Percentiles rank a stretch among this genome's conserved stretches.
Evolutionary conservation across 1,140 invertebrate genomes (phyloP).

Genomic region (Drosophila rhopaloa): DNA sequence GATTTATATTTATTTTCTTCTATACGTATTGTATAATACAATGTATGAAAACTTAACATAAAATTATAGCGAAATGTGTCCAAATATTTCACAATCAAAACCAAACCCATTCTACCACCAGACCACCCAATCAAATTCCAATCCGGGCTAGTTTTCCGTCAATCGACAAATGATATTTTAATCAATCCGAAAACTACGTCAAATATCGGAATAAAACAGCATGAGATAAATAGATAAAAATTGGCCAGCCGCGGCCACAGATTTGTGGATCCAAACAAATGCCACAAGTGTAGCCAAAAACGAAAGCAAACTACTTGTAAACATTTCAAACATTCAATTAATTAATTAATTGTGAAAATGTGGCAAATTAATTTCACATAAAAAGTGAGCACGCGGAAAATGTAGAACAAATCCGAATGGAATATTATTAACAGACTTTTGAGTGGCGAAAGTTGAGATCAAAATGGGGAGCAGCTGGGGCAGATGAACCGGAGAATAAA

Average conservation of each 20-base stretch:
- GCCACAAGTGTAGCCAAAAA: constrained; percentile 22
- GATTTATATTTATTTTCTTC: too few relatives aligned
- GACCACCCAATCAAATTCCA: constrained; percentile 21
- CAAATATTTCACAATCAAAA: background rate
- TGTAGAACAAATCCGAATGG: constrained; percentile 25
- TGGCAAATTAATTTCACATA: constrained; percentile 78
- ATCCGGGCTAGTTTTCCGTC: constrained; percentile 29
- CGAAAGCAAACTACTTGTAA: constrained; percentile 58
- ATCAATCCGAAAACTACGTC: constrained; percentile 77
- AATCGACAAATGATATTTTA: constrained; percentile 68
- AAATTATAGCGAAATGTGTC: background rate
- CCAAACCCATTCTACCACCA: background rate
- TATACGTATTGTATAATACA: too few relatives aligned
- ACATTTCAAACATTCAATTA: constrained; percentile 75
- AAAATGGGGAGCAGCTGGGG: constrained; percentile 19
- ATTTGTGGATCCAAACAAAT: constrained; percentile 35
- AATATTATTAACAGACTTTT: constrained; percentile 58
- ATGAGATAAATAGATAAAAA: constrained; percentile 82
- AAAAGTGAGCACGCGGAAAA: constrained; percentile 37
- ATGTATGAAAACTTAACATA: too few relatives aligned
- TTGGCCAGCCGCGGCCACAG: constrained; percentile 34
- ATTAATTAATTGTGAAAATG: constrained; percentile 77
- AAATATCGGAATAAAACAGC: constrained; percentile 79
- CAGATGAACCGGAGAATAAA: constrained; percentile 12
- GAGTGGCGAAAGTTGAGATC: constrained; percentile 56